Conservation (phyloP, 2,797 vertebrate genomes). For the Tokudaia muenninki region DNA sequence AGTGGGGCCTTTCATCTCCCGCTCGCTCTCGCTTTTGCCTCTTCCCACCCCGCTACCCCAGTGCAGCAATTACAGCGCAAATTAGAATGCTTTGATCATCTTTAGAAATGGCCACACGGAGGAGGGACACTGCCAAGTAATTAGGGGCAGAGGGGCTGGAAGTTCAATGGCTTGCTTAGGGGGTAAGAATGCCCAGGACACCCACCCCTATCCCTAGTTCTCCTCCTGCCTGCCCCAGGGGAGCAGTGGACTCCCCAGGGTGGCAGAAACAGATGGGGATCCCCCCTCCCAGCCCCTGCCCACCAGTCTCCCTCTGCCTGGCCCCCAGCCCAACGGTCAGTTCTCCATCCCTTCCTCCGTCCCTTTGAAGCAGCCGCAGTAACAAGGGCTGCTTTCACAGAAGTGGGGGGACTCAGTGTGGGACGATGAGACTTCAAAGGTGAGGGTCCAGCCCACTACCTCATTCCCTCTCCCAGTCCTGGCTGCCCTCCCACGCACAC, state of each 20-base stretch:
- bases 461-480: constrained; percentile 42
- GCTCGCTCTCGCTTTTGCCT: not conserved
- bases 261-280: constrained; percentile 13
- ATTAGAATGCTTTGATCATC: constrained; percentile 82
- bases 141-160: constrained; percentile 75
- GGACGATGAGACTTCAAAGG: constrained; percentile 77
- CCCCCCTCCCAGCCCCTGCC: not conserved
- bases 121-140: constrained; percentile 65
- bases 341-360: constrained; percentile 48
- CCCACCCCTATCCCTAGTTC: constrained; percentile 22
- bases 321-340: constrained; percentile 77
- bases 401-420: constrained; percentile 58
- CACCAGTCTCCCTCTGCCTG: constrained; percentile 61
- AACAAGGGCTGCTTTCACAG: constrained; percentile 82
- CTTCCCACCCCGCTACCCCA: constrained; percentile 60
- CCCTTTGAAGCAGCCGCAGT: constrained; percentile 78
- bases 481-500: not conserved
- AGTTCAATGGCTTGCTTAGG: constrained; percentile 7
- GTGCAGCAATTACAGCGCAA: constrained; percentile 76
- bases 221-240: constrained; percentile 29
- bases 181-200: not conserved
- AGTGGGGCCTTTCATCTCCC: constrained; percentile 63
- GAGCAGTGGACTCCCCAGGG: constrained; percentile 1
- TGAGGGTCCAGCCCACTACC: constrained; percentile 72
- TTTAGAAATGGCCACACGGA: constrained; percentile 53